Conservation (phyloP, 2,888 invertebrate genomes). For the Petrophora chlorosata region DNA sequence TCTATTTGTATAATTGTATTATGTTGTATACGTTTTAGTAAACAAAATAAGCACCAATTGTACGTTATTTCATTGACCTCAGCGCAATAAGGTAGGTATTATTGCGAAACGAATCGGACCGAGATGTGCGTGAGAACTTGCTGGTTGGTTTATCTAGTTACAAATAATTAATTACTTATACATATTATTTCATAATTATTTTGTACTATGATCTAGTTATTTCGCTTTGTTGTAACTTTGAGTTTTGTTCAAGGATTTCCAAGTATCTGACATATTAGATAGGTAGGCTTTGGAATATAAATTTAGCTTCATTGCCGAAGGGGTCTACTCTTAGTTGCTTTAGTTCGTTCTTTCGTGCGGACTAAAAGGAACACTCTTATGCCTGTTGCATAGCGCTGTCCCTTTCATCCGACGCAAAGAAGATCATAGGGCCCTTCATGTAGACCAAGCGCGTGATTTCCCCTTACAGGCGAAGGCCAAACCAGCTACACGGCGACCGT, state of each 20-base stretch:
- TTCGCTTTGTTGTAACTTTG: neutral
- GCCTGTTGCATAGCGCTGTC: no score
- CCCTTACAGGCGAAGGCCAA: conserved; percentile 87
- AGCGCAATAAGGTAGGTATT: neutral
- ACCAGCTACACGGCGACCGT: conserved; percentile 96
- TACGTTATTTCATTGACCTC: neutral
- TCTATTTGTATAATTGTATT: no score
- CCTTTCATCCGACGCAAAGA: no score
- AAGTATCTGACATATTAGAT: neutral
- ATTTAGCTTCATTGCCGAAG: no score
- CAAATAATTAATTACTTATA: conserved; percentile 15
- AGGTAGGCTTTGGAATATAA: no score
- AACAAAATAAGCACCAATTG: no score
- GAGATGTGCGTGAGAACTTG: conserved; percentile 8
- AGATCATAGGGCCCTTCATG: no score
- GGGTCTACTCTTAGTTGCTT: no score
- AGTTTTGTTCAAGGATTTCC: neutral
- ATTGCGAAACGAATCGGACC: conserved; percentile 10
- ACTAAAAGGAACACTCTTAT: no score
- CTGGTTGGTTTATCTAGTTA: conserved; percentile 13
- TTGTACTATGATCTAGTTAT: neutral
- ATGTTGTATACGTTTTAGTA: no score
- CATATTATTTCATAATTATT: conserved; percentile 17
- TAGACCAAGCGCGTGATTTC: no score
- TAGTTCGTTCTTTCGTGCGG: no score